Conservation (phyloP, 2,888 invertebrate genomes). For the Eulithis prunata region DNA sequence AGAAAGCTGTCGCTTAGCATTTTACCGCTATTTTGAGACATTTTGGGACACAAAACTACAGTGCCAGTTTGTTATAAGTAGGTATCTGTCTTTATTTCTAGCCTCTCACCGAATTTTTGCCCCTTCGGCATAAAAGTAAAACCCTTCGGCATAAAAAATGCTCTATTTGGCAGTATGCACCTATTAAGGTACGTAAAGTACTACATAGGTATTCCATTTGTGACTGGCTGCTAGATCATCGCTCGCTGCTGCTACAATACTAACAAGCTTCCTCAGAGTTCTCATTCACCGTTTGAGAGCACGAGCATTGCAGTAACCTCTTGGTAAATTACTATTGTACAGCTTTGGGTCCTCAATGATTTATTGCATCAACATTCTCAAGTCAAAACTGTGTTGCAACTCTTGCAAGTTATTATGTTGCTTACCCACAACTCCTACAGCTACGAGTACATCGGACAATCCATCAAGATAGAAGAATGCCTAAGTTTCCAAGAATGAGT, state of each 20-base stretch:
- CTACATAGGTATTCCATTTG: too few species aligned
- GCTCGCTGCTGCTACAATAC: too few species aligned
- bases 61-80: background rate
- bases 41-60: background rate
- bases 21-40: background rate
- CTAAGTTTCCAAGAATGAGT: conserved; percentile 55
- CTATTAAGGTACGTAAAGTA: too few species aligned
- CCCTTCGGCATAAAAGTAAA: too few species aligned
- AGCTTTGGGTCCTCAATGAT: conserved; percentile 20
- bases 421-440: conserved; percentile 75
- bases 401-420: conserved; percentile 61
- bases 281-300: background rate
- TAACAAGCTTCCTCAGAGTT: too few species aligned
- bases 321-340: conserved; percentile 5
- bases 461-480: conserved; percentile 66
- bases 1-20: background rate
- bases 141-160: too few species aligned
- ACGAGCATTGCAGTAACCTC: background rate
- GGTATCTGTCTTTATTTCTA: too few species aligned
- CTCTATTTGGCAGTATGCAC: too few species aligned
- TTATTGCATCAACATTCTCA: conserved; percentile 60
- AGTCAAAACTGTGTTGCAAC: conserved; percentile 65
- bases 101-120: too few species aligned
- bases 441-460: conserved; percentile 51
- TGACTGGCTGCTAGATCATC: too few species aligned